Evolutionary conservation across 2,888 invertebrate genomes (phyloP), one percentile per base, ranked within the genome.

Genomic region (Ganaspis brasiliensis): DNA sequence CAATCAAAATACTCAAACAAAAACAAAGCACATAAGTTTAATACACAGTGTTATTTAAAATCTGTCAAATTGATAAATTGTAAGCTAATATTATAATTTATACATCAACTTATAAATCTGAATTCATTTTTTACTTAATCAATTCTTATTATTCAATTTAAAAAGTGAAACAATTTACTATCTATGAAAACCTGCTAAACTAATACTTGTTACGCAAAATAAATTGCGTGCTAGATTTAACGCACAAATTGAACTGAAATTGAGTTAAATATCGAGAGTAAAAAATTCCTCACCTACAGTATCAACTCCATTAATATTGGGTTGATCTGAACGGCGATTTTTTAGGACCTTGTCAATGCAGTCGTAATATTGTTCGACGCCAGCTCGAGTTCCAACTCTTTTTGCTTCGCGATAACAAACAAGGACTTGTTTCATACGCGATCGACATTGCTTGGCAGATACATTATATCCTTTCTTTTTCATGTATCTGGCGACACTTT

Each of bases 391-490:
- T 0, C 90, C 90, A 37, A 86, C 85, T 76, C 87, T 85, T 67
- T 91, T 91, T 10, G 91, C 89, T 77, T 91, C 91, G 1, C 90
- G 87, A 79, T 91, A 91, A 74, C 91, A 91, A 1, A 91, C 89
- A 26, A 91, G 73, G 0, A 92, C 89, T 35, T 91, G 91, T 75
- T 92, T 91, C 87, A 92, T 92, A 24, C 91, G 85, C 1, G 91
- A 91, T 72, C 90, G 85, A 80, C 91, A 91, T 71, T 92, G 91
- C 73, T 89, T 91, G 0, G 87, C 89, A 1, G 86, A 86, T 1
- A 91, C 91, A 63, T 87, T 87, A 76, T 91, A 92, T 0, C 91
- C 91, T 57, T 91, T 91, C 73, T 90, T 91, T 37, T 83, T 87
- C 90, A 91, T 90, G 63, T 91, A 91, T 12, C 87, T 86, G 0